Base-by-base conservation (phyloP, 1,140 invertebrate species). In the Euborellia annulipes region DNA sequence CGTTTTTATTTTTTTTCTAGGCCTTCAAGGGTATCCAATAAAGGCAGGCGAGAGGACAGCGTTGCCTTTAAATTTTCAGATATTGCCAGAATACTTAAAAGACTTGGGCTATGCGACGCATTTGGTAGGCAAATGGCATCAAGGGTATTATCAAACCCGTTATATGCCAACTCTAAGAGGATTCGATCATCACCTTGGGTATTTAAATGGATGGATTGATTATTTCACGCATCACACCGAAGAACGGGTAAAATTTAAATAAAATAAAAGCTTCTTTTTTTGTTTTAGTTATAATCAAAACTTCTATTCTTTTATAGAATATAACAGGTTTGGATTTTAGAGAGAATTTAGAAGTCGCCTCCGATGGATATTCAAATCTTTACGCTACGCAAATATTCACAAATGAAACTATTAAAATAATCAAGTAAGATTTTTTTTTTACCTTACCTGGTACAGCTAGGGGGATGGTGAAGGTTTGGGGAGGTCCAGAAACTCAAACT, bases 101-200 rank as follows among this genome's bases (percentile, higher is more conserved):
- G 67, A 77, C 20, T 48, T 82, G 55, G 63, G 77, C 55, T 83
- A 82, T 56, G 59, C 60, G 2, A 79, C 77, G 0, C 72, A 75
- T 58, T 60, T 78, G 14, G 65, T 82, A 32, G 80, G 81, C 20
- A 84, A 83, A 63, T 82, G 78, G 78, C 75, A 80, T 49, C 57
- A 78, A 20, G 78, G 78, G 0, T 72, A 71, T 51, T 71, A 69
- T 38, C 66, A 66, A n/a, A 65, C 60, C 43, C 66, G 71, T 23
- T 73, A 78, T 43, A 73, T 71, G 2, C 79, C 79, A 2, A 66
- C 68, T 7, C 55, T 64, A 22, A 61, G 78, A 39, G 79, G 79
- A 2, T 82, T 81, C 52, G 75, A 81, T 50, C 67, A 69, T 13
- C 73, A 76, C 59, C 61, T 78, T 20, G 78, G 79, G 3, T 78